Evolutionary conservation across 2,797 vertebrate genomes (phyloP).

Genomic region (Staurois parvus): DNA sequence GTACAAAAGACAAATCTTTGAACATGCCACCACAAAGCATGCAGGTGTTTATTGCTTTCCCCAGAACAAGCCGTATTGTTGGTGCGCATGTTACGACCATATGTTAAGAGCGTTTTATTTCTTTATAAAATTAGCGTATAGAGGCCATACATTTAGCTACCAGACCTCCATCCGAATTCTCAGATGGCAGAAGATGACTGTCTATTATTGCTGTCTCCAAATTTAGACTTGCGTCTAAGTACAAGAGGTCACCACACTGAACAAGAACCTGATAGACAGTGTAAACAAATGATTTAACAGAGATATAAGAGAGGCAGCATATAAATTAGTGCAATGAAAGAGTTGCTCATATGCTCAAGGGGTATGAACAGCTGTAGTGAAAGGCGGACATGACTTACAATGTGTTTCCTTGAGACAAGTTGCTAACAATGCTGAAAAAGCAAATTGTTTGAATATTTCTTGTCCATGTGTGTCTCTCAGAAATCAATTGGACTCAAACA

Average conservation of each 20-base stretch:
- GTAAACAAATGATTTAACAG: slow-evolving; percentile 38
- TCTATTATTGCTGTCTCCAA: slow-evolving; percentile 36
- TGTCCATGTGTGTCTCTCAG: not conserved
- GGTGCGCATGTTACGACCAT: no score
- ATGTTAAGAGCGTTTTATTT: no score
- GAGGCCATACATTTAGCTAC: not conserved
- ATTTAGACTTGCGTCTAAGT: slow-evolving; percentile 44
- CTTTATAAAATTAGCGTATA: no score
- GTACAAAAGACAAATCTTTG: no score
- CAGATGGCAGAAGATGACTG: slow-evolving; percentile 22
- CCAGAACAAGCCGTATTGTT: no score
- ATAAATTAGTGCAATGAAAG: slow-evolving; percentile 9
- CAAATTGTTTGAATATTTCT: slow-evolving; percentile 8
- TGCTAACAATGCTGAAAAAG: slow-evolving; percentile 36
- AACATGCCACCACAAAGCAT: no score
- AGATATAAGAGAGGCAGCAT: slow-evolving; percentile 11
- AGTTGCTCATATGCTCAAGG: not conserved
- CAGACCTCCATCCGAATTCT: not conserved
- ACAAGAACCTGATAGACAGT: slow-evolving; percentile 28
- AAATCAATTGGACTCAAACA: no score
- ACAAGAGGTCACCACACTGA: slow-evolving; percentile 37
- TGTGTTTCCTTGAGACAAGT: slow-evolving; percentile 17
- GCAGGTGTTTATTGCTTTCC: no score
- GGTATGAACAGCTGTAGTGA: slow-evolving; percentile 24
- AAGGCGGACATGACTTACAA: slow-evolving; percentile 16